Evolutionary conservation across 1,140 invertebrate species (phyloP), one percentile per base, ranked within the genome.

Genomic region (Phocides pigmalion): DNA sequence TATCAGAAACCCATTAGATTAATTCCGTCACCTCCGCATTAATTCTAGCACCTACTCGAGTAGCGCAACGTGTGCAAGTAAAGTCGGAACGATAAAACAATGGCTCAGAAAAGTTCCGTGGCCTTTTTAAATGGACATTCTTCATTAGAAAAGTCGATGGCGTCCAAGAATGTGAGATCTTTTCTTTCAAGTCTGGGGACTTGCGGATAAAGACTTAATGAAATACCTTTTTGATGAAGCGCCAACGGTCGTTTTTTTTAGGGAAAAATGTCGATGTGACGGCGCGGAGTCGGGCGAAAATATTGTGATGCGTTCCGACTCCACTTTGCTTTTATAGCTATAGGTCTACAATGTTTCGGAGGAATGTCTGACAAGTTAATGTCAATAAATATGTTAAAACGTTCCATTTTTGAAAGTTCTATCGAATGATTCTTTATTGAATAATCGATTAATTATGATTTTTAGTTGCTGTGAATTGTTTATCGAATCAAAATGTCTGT

Each of bases 161-260:
- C 63, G 76, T 66, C 70, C 25, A 73, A 81, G 82, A 84, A 84
- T 84, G 79, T 81, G 73, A 75, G 80, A 74, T 79, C 84, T 82
- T 80, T 85, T 87, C 82, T 85, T 87, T 87, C 72, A 81, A 72
- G 66, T 74, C 65, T 71, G 68, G 50, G 49, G 41, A 46, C 68
- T 53, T 68, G 68, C 72, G 70, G 71, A 77, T 83, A 68, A 82
- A 71, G 81, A 74, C 82, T 85, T 87, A 87, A 87, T 87, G 84
- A 87, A 87, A 87, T 87, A 87, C 82, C 82, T 83, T 80, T 76
- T 77, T 87, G 81, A 87, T 85, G 80, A 85, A 87, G 74, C 66
- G 28, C 22, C 39, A 44, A 42, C 20, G 53, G 64, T 61, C 63
- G 58, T 71, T 74, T 76, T 76, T 76, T 79, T 65, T 64, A 39